Percentiles rank a stretch among this genome's conserved stretches.
Conservation (phyloP, 2,113 vertebrate species). For the Poicephalus gulielmi region DNA sequence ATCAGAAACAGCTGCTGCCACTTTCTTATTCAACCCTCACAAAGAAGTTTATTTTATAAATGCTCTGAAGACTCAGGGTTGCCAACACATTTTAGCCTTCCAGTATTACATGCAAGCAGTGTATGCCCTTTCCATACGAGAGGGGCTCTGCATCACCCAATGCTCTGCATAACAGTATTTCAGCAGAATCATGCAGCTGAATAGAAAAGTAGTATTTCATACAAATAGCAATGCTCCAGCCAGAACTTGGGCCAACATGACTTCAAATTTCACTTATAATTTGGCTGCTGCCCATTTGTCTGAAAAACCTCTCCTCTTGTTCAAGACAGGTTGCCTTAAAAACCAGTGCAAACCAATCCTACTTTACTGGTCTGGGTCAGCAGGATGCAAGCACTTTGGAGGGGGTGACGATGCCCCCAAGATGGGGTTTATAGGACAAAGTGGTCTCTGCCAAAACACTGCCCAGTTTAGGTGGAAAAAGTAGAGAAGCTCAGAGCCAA, state of each 20-base stretch:
- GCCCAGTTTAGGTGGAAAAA: neutral
- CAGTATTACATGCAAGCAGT: neutral
- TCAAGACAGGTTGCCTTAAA: neutral
- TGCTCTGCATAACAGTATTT: neutral
- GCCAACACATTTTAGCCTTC: neutral
- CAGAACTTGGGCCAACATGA: neutral
- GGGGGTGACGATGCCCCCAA: neutral
- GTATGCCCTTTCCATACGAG: rapidly evolving
- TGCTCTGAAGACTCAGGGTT: neutral
- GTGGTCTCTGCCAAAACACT: neutral
- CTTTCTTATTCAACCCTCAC: neutral
- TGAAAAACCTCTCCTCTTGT: neutral
- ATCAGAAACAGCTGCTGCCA: neutral
- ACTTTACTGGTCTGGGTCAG: neutral
- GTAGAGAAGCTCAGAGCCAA: neutral
- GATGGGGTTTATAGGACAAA: neutral
- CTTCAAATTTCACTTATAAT: neutral
- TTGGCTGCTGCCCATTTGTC: neutral
- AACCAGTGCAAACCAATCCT: neutral
- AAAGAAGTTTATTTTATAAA: neutral
- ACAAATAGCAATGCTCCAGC: neutral
- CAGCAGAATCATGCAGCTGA: neutral
- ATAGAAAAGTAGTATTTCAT: neutral
- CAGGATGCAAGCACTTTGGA: neutral
- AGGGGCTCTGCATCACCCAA: neutral